Evolutionary conservation across 2,888 invertebrate genomes (phyloP), one percentile per base, ranked within the genome.

Genomic region (Sclerodermus sp.): DNA sequence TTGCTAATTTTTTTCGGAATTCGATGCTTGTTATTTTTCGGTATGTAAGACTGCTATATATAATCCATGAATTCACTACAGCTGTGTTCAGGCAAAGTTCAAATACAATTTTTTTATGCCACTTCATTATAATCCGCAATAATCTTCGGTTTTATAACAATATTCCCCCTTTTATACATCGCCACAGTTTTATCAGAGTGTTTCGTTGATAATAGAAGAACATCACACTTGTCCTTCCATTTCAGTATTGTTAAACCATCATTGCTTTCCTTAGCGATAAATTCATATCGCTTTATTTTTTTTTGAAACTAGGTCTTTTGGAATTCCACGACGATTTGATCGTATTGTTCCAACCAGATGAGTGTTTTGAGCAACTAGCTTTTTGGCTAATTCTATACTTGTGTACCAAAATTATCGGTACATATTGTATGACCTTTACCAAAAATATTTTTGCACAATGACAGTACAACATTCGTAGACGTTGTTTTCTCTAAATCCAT

Each of bases 331-430:
- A n/a, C n/a, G n/a, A n/a, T n/a, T n/a, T n/a, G n/a, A n/a, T n/a
- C n/a, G 38, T 34, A 65, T 31, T 41, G 64, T 66, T 40, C 63
- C 66, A 42, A 68, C 49, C 10, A 67, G 55, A 60, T 66, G 62
- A 40, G 63, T 70, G 43, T 67, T 53, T 17, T 55, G 54, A 39
- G 57, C 47, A 42, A 67, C 32, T 17, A 67, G 62, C 47, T 65
- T 42, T 52, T 59, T 46, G 5, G 58, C 61, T 16, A 55, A 48
- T 49, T 51, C 49, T 8, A 59, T 47, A 52, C 66, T 66, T 42
- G 60, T 67, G 50, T 70, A 68, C 66, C 67, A 69, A n/a, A n/a
- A 49, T 70, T 68, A 49, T 70, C 62, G 2, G 60, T 62, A 18
- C 51, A 50, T n/a, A 57, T 17, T 10, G 55, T 51, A 41, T 58